Conservation (phyloP, 2,113 vertebrate genomes). For the Mormyrus lacerda region DNA sequence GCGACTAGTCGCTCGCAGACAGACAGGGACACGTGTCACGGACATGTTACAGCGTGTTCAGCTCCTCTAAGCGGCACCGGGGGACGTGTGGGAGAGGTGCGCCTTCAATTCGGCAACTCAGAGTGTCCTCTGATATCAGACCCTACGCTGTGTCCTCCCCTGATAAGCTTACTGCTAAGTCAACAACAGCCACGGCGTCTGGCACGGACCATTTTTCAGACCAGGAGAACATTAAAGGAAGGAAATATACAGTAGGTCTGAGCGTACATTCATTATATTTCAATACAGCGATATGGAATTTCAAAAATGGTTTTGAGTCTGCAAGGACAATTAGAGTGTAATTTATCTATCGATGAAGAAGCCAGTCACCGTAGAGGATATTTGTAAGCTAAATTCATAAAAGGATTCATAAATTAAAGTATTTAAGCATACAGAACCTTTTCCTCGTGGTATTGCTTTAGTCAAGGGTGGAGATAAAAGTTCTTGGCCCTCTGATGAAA, state of each 20-base stretch:
- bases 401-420: not conserved
- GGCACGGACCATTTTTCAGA: too few species aligned
- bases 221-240: not conserved
- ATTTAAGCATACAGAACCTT: not conserved
- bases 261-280: constrained; percentile 1
- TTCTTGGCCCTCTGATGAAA: not conserved
- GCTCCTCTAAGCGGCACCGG: not conserved
- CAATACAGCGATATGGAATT: not conserved
- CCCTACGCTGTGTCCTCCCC: not conserved
- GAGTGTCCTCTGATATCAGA: not conserved
- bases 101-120: not conserved
- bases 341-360: constrained; percentile 2
- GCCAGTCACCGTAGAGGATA: not conserved
- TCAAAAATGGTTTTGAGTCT: not conserved
- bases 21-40: constrained; percentile 3
- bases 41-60: not conserved
- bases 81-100: not conserved
- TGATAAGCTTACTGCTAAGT: not conserved
- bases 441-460: not conserved
- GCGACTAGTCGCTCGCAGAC: not conserved
- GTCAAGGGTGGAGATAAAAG: not conserved
- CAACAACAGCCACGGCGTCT: not conserved
- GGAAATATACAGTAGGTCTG: constrained; percentile 1
- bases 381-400: not conserved
- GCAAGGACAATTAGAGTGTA: not conserved